Base-by-base conservation (phyloP, 2,113 vertebrate genomes). In the Callorhinus ursinus region DNA sequence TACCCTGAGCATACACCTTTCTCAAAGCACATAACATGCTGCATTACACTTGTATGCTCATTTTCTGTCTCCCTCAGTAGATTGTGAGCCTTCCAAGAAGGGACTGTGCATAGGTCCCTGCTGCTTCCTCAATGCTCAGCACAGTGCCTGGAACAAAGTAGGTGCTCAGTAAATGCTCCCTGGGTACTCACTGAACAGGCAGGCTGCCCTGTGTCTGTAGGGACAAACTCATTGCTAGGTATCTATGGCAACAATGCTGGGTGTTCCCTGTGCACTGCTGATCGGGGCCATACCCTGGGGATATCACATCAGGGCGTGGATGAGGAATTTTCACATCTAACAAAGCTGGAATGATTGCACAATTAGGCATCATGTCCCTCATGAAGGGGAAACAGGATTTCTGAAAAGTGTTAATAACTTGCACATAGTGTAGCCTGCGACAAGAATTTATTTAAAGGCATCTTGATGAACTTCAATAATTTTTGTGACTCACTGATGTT, bases 401-500 rank as follows among this genome's bases (percentile, higher is more conserved):
- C 59, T 88, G 33, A 15, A 77, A 97, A 85, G 36, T 28, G 42
- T 77, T 51, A 88, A 61, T 13, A 59, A 80, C 57, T 39, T 81
- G 9, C 11, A 55, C 1, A 6, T 51, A 5, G 19, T 2, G 10
- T 49, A 65, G 4, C 7, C 26, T 13, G 24, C 71, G 69, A 36
- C 55, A 93, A 96, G 42, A 81, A 57, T 72, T 88, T 55, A 57
- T 72, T 88, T 55, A 76, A 94, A 95, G 79, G 33, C 18, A 86
- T 86, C 79, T 55, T 89, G 19, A 36, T 33, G 65, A 95, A 69
- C 21, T 49, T 77, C 3, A 79, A 19, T 10, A 39, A 26, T 31
- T 59, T 93, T 46, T 57, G 46, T 76, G 74, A 72, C 71, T 93
- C 28, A 42, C 2, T n/a, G 55, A 42, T 57, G 89, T 86, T 39